Base-by-base conservation (phyloP, 2,888 invertebrate species). In the Meteorus cinctellus region DNA sequence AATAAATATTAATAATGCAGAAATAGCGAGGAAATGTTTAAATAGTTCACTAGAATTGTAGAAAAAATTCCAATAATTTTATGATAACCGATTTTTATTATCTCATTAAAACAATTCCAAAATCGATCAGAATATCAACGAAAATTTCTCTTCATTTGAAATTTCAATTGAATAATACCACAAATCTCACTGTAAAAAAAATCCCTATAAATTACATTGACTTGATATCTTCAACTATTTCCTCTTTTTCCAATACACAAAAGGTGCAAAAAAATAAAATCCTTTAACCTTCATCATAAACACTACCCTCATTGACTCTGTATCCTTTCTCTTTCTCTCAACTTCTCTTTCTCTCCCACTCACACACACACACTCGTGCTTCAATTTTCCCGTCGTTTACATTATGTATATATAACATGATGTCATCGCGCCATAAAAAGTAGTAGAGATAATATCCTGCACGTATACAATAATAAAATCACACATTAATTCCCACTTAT, bases 221-320 rank as follows among this genome's bases (percentile, higher is more conserved):
- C 41, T 0, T 8, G 19, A 6, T 24, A n/a, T 19, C 8, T 19
- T 2, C n/a, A n/a, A 8, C 19, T 19, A 4, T 19, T 55, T 55
- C n/a, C 8, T 55, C n/a, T 19, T 19, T 55, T 8, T 55, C 10
- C 5, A 8, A 55, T 6, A 19, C n/a, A 34, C 41, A 12, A 41
- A 41, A 12, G 4, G 2, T 34, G 2, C 34, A 10, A 41, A 41
- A 41, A 12, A 12, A n/a, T n/a, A 34, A 59, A 16, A 14, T 41
- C 45, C 24, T 34, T 29, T 41, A 45, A 71, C 71, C 71, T 71
- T 62, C 45, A 60, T 45, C 27, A 71, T 62, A 71, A 71, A 41
- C 71, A 71, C 71, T 45, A 60, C 41, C 71, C 55, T 31, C 12
- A 29, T 24, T 19, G 19, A 55, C 8, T 55, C 10, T 55, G n/a